Evolutionary conservation across 2,113 vertebrate genomes (phyloP).

Genomic region (Falco punctatus): DNA sequence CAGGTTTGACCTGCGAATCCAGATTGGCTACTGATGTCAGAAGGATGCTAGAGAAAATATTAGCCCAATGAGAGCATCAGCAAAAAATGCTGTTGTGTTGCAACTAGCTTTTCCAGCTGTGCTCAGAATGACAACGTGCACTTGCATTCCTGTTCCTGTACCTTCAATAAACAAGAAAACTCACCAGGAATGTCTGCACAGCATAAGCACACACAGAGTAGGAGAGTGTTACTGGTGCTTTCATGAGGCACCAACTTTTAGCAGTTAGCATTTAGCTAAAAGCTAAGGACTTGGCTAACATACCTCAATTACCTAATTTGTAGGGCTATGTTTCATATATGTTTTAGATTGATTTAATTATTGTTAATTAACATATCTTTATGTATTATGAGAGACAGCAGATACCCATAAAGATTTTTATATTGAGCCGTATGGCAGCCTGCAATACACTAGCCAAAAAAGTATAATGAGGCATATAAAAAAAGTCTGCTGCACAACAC

Average conservation of each 20-base stretch:
- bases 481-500: constrained; percentile 41
- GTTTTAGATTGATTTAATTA: constrained; percentile 27
- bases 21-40: neutral
- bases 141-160: neutral
- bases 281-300: neutral
- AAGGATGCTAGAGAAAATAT: neutral
- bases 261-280: neutral
- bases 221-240: neutral
- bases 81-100: neutral
- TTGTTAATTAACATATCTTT: constrained; percentile 24
- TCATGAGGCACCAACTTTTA: neutral
- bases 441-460: constrained; percentile 42
- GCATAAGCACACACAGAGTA: neutral
- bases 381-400: constrained; percentile 47
- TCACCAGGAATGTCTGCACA: neutral
- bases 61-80: neutral
- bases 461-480: constrained; percentile 27
- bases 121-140: neutral
- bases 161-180: neutral
- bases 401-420: constrained; percentile 50
- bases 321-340: neutral
- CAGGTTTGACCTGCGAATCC: neutral
- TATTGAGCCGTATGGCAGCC: constrained; percentile 38
- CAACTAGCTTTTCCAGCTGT: neutral
- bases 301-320: constrained; percentile 16